Evolutionary conservation across 2,888 invertebrate species (phyloP).

Genomic region (Mythimna pallens): DNA sequence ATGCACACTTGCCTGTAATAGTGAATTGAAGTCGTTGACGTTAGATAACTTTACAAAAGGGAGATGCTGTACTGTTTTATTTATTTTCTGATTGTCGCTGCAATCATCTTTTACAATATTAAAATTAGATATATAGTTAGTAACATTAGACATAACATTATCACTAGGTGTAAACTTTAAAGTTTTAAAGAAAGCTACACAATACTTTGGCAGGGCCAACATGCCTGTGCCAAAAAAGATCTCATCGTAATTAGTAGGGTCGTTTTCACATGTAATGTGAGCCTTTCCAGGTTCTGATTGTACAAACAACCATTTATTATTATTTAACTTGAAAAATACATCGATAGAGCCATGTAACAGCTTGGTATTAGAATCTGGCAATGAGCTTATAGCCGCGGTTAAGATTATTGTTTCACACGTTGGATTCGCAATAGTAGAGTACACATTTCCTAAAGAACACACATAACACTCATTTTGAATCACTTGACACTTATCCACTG

Average conservation of each 20-base stretch:
- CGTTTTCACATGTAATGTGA: too few species aligned
- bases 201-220: too few species aligned
- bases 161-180: constrained; percentile 6
- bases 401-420: not conserved
- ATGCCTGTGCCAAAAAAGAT: too few species aligned
- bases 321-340: too few species aligned
- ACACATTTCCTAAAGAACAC: constrained; percentile 12
- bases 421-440: constrained; percentile 2
- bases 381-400: constrained; percentile 1
- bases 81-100: constrained; percentile 8
- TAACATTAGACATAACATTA: too few species aligned
- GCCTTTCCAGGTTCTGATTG: too few species aligned
- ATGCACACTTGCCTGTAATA: too few species aligned
- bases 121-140: not conserved
- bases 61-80: constrained; percentile 3
- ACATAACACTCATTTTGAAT: constrained; percentile 11
- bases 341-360: constrained; percentile 9
- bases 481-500: constrained; percentile 12
- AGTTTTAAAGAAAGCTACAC: constrained; percentile 10
- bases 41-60: too few species aligned
- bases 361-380: constrained; percentile 6
- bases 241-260: too few species aligned
- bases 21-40: too few species aligned
- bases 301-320: too few species aligned
- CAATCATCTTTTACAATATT: constrained; percentile 13